A percentile compares a stretch with the other conserved stretches of the same genome.
phyloP scores from a whole-genome alignment of 2,797 vertebrate species.

The Pogoniulus pusillus region DNA sequence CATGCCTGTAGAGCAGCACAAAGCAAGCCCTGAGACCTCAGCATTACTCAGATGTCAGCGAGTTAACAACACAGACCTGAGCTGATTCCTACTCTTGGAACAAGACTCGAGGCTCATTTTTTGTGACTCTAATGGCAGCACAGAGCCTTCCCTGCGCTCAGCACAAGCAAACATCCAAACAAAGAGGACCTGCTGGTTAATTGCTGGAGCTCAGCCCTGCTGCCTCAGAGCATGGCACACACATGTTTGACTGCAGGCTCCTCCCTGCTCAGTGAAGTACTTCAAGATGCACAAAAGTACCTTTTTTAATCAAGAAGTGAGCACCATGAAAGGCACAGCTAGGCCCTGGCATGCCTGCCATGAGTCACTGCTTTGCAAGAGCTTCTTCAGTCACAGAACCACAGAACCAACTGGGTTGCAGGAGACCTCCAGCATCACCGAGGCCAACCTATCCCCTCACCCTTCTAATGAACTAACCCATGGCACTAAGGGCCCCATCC shows the following conservation, averaged over 20 bases:
- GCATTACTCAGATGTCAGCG: neutral
- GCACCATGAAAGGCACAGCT: neutral
- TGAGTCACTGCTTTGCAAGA: neutral
- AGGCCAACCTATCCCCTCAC: too few species aligned
- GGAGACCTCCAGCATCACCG: too few species aligned
- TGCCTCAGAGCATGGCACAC: accelerated
- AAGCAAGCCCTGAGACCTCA: neutral
- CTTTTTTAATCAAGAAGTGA: neutral
- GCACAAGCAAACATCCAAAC: neutral
- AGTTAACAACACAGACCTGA: neutral
- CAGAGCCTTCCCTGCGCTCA: neutral
- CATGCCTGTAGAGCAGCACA: neutral
- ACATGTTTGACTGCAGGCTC: neutral
- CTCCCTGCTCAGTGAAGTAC: neutral
- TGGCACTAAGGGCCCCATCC: too few species aligned
- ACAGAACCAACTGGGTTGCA: too few species aligned
- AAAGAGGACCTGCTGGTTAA: neutral
- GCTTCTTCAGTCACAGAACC: neutral
- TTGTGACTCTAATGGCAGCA: neutral
- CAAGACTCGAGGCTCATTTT: neutral
- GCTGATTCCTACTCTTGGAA: neutral
- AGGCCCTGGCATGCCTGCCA: neutral
- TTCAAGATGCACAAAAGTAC: slow-evolving; percentile 36
- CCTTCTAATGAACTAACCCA: too few species aligned
- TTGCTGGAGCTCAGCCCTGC: neutral